Percentiles rank a stretch among this genome's conserved stretches.
Conservation (phyloP, 2,797 vertebrate species). For the Bufotes viridis region DNA sequence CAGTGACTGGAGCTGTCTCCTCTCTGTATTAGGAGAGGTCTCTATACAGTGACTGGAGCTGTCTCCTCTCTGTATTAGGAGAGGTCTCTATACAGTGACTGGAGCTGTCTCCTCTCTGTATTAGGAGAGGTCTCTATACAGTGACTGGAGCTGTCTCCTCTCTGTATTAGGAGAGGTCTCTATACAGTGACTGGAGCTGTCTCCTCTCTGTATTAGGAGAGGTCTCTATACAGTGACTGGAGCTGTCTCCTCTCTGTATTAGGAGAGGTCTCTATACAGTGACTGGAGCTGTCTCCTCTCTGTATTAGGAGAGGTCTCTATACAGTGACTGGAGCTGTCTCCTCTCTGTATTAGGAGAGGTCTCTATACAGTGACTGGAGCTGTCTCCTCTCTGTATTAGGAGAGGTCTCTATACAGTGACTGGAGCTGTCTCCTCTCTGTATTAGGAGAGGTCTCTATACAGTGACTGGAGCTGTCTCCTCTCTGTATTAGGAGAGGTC, state of each 20-base stretch:
- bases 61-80: slow-evolving; percentile 65
- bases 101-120: neutral
- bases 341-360: slow-evolving; percentile 71
- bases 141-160: neutral
- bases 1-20: too few relatives aligned
- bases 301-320: neutral
- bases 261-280: slow-evolving; percentile 74
- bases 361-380: slow-evolving; percentile 55
- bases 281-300: neutral
- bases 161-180: slow-evolving; percentile 74
- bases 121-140: neutral
- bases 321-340: neutral
- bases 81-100: slow-evolving; percentile 69
- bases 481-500: neutral
- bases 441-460: slow-evolving; percentile 74
- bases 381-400: neutral
- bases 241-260: neutral
- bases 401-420: neutral
- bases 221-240: neutral
- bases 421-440: too few relatives aligned
- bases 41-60: neutral
- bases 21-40: neutral
- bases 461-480: too few relatives aligned
- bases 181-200: too few relatives aligned
- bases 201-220: neutral